Base-by-base conservation (phyloP, 2,113 vertebrate species). In the Chauna torquata region DNA sequence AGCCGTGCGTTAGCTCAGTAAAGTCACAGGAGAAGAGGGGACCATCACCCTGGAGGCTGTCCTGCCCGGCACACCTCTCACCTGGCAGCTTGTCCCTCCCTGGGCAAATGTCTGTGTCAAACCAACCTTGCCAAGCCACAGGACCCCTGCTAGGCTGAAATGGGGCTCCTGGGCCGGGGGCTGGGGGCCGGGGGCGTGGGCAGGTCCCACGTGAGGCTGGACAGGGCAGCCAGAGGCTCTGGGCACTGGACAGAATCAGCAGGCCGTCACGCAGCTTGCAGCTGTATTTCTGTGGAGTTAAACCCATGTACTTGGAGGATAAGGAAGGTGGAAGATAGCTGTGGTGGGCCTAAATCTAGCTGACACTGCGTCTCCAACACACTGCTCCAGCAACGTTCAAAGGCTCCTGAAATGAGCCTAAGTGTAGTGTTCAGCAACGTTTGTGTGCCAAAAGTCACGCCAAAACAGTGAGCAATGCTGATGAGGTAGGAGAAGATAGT, bases 181-280 rank as follows among this genome's bases (percentile, higher is more conserved):
- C 38, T 1, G 1, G 10, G 40, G 23, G 11, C 34, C 52, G 34
- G 9, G 49, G n/a, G 8, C 0, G 2, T 52, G 27, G 38, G 4
- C 57, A 74, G 28, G 19, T 59, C 34, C 45, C 47, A 61, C n/a
- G 8, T 49, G 15, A 49, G 25, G 36, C 47, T 20, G 17, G 12
- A 34, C 25, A 55, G 59, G 47, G n/a, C 3, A 5, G 16, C 24
- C 20, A 5, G 84, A 64, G 44, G 25, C 36, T 50, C 27, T 82
- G 1, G 0, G 55, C 2, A 2, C n/a, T 2, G 3, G 61, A 40
- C 36, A 80, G 58, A 34, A 66, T 28, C 5, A 0, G 14, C 57
- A 78, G 38, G 25, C 1, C 1, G 61, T 62, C 30, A 15, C 22
- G 16, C 52, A 88, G 18, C 44, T 83, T 47, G 34, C 65, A 59